phyloP scores from a whole-genome alignment of 2,888 invertebrate species.

The Chymomyza procnemis region DNA sequence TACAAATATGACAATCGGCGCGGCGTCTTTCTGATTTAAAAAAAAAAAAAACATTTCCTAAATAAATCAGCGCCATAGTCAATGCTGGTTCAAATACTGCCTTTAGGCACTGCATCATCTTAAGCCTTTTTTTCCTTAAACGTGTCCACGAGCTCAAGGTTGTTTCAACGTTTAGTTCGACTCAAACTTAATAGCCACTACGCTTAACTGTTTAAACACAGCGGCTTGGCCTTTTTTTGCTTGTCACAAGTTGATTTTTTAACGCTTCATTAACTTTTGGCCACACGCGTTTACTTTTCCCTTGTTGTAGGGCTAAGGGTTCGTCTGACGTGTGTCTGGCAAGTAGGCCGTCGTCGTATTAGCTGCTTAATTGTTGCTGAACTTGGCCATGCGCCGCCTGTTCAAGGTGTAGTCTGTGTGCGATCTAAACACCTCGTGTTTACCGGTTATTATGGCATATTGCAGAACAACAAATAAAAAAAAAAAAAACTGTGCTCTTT shows the following conservation, averaged over 20 bases:
- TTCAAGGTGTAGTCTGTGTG: constrained; percentile 24
- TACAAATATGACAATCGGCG: too few relatives aligned
- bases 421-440: constrained; percentile 61
- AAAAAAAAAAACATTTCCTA: too few relatives aligned
- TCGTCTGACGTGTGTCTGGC: constrained; percentile 64
- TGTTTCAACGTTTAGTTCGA: neutral
- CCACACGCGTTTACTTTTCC: constrained; percentile 71
- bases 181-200: constrained; percentile 8
- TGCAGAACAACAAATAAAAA: constrained; percentile 5
- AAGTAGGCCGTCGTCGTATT: constrained; percentile 46
- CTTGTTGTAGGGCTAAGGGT: constrained; percentile 5
- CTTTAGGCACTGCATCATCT: neutral
- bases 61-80: constrained; percentile 39
- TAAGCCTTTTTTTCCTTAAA: neutral
- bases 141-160: neutral
- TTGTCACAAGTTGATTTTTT: constrained; percentile 59
- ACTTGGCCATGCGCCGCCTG: constrained; percentile 18
- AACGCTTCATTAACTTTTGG: constrained; percentile 75
- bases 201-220: constrained; percentile 46
- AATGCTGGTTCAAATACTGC: constrained; percentile 4
- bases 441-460: constrained; percentile 13
- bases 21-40: too few relatives aligned
- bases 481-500: constrained; percentile 17
- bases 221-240: constrained; percentile 19
- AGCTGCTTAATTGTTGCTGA: constrained; percentile 53